These are phyloP conservation scores for Platysternon megacephalum DNA, from an alignment of 2,113 vertebrate genomes.

Conservation along the genomic window DNA sequence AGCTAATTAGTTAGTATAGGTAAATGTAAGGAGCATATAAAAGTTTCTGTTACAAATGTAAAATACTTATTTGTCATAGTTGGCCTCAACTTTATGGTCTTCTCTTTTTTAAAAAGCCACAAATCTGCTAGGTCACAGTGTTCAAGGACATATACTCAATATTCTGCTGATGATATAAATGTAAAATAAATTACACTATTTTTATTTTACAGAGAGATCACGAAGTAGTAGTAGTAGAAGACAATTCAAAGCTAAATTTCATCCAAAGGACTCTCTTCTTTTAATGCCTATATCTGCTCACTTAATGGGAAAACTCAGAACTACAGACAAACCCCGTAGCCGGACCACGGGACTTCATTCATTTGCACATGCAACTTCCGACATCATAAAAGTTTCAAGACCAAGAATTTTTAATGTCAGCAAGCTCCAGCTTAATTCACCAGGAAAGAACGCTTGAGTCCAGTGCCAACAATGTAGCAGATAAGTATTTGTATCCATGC, in stretches of 20 bases:
- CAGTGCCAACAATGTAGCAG: not conserved
- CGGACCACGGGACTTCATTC: not conserved
- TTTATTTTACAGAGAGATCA: slow-evolving; percentile 18
- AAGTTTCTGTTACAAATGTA: not conserved
- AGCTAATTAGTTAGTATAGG: not conserved
- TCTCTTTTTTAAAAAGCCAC: not conserved
- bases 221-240: slow-evolving; percentile 3
- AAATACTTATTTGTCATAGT: not conserved
- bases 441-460: not conserved
- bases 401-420: slow-evolving; percentile 59
- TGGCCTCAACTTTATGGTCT: not conserved
- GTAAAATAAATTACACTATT: not conserved
- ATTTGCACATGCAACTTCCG: slow-evolving; percentile 48
- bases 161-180: not conserved
- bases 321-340: not conserved
- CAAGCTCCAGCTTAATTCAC: not conserved
- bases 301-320: slow-evolving; percentile 47
- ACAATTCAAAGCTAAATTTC: slow-evolving; percentile 47
- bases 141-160: not conserved
- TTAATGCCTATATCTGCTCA: slow-evolving; percentile 55
- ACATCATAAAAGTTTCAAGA: slow-evolving; percentile 67
- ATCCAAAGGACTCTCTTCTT: slow-evolving; percentile 63
- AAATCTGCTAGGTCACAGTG: not conserved
- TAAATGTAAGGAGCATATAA: not conserved
- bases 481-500: not conserved